These are phyloP conservation scores for Pheucticus melanocephalus DNA, from an alignment of 2,113 vertebrate species.

Conservation along the genomic window DNA sequence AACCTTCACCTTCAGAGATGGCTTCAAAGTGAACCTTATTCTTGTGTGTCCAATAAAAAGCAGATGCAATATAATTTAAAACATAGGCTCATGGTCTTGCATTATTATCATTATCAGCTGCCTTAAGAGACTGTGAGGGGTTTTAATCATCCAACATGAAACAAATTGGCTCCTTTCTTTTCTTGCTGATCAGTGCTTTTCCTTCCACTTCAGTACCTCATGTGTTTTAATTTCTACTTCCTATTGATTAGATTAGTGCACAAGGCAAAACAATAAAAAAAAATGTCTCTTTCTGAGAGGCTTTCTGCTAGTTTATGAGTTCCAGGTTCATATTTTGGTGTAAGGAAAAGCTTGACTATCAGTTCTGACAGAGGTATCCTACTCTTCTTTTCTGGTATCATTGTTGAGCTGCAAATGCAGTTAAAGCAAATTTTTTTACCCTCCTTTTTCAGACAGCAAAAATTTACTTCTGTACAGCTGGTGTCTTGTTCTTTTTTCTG, in stretches of 20 bases:
- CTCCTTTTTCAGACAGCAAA: background rate
- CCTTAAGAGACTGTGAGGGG: background rate
- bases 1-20: background rate
- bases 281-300: accelerated
- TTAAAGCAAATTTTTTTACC: background rate
- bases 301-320: background rate
- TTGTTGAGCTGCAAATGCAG: background rate
- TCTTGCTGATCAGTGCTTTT: background rate
- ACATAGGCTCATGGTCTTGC: background rate
- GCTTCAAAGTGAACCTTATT: background rate
- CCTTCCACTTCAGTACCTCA: background rate
- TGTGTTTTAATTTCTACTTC: background rate
- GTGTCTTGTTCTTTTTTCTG: background rate
- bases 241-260: background rate
- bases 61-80: background rate
- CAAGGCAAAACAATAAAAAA: background rate
- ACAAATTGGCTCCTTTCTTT: background rate
- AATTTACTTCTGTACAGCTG: accelerated
- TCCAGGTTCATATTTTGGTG: background rate
- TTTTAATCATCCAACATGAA: background rate
- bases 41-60: background rate
- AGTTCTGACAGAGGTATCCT: background rate
- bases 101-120: background rate
- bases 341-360: background rate
- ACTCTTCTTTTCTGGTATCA: background rate